A percentile compares a stretch with the other conserved stretches of the same genome.
Evolutionary conservation across 2,113 vertebrate genomes (phyloP).

Genomic region (Microcebus ravelobensis): DNA sequence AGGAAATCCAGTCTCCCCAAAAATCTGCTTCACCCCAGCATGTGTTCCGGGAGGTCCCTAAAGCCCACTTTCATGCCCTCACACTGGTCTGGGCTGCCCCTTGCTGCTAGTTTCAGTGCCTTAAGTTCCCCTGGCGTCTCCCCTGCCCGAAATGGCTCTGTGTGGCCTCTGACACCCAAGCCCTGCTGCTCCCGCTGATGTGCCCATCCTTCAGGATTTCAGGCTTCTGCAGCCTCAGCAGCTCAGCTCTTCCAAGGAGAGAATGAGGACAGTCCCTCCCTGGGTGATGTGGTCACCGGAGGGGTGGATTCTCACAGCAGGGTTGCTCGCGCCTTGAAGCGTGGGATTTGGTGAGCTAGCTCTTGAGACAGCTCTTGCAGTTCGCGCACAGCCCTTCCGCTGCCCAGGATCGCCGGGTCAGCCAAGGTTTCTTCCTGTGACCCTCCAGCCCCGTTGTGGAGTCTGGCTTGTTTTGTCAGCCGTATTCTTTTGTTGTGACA

Average conservation of each 20-base stretch:
- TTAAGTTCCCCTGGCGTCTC: not conserved
- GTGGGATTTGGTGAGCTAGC: not conserved
- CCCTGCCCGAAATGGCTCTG: not conserved
- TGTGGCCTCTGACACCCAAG: not conserved
- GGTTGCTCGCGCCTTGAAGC: not conserved
- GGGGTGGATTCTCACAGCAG: not conserved
- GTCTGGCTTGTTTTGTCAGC: not conserved
- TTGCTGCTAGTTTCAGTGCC: not conserved
- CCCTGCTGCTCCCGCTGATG: not conserved
- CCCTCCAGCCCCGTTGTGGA: not conserved
- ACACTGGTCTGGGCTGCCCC: not conserved
- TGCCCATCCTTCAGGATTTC: accelerated
- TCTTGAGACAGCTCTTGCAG: not conserved
- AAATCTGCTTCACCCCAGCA: accelerated
- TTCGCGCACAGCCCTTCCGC: not conserved
- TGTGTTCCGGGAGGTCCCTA: not conserved
- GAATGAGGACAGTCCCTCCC: not conserved
- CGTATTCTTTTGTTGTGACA: not conserved
- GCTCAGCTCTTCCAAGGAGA: not conserved
- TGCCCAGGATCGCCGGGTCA: not conserved
- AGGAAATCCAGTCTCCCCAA: not conserved
- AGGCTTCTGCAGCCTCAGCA: not conserved
- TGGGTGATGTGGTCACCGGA: not conserved
- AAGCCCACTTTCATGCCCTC: not conserved
- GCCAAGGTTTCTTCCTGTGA: not conserved